These are phyloP conservation scores for Stramonita haemastoma DNA, from an alignment of 2,888 invertebrate species.

Conservation along the genomic window DNA sequence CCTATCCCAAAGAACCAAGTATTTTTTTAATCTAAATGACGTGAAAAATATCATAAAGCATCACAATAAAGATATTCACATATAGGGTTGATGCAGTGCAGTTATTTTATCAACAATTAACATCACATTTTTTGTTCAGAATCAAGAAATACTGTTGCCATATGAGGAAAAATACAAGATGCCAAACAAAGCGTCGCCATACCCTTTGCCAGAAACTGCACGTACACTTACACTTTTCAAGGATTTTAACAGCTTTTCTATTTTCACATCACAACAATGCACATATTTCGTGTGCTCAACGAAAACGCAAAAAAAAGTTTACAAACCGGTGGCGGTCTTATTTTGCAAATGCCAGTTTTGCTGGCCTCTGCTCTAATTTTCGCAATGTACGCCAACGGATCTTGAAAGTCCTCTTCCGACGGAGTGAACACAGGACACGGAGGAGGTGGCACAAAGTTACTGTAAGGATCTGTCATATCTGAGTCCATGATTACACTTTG, in stretches of 20 bases:
- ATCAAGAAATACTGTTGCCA: conserved; percentile 34
- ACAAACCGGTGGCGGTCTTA: conserved; percentile 92
- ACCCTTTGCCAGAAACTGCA: conserved; percentile 63
- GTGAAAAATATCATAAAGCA: too few relatives aligned
- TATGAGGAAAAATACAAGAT: conserved; percentile 25
- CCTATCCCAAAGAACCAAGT: neutral
- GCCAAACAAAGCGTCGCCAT: conserved; percentile 73
- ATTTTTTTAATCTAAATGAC: too few relatives aligned
- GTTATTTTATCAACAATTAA: neutral
- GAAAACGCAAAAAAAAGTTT: neutral
- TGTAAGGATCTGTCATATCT: conserved; percentile 59
- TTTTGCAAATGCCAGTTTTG: conserved; percentile 98
- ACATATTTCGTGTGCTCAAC: neutral
- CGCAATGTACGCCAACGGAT: conserved; percentile 96
- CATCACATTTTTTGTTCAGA: neutral
- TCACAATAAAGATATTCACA: neutral
- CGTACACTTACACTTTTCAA: conserved; percentile 53
- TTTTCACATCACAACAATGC: neutral
- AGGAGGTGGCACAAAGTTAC: conserved; percentile 84
- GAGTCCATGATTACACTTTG: conserved; percentile 41
- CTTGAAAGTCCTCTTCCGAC: conserved; percentile 94
- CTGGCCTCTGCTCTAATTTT: conserved; percentile 97
- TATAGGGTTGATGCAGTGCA: neutral
- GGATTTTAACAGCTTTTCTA: neutral
- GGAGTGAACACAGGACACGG: conserved; percentile 98